Evolutionary conservation across 1,140 invertebrate species (phyloP).

Genomic region (Penaeus chinensis): DNA sequence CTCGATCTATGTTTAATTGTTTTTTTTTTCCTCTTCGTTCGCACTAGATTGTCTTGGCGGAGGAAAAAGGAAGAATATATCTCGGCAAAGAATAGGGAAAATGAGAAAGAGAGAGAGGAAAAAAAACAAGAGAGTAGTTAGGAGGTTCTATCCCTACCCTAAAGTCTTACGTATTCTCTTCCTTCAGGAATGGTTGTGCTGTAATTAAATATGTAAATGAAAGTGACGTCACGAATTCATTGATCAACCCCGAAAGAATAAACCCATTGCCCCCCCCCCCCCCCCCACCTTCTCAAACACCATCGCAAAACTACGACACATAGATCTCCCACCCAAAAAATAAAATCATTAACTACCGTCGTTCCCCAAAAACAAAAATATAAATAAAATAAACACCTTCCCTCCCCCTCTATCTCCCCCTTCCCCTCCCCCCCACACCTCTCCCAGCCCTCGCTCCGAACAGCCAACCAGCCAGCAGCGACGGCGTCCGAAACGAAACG

Average conservation of each 20-base stretch:
- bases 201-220: constrained; percentile 61
- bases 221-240: constrained; percentile 58
- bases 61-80: background rate
- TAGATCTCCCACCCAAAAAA: background rate
- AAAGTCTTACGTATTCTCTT: constrained; percentile 5
- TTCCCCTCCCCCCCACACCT: background rate
- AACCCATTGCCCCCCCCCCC: background rate
- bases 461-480: background rate
- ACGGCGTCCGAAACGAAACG: background rate
- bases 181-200: constrained; percentile 52
- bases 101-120: background rate
- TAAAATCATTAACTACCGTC: too few species aligned
- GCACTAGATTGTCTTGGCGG: background rate
- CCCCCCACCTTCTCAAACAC: background rate
- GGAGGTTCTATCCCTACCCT: background rate
- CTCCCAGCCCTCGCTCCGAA: background rate
- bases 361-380: background rate
- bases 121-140: background rate
- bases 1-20: constrained; percentile 16
- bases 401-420: background rate
- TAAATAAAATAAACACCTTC: constrained; percentile 3
- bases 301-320: background rate
- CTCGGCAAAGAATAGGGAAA: background rate
- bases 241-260: constrained; percentile 35
- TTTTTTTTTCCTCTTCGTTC: background rate